Conservation (phyloP, 1,140 invertebrate genomes). For the Zaprionus davidi region DNA sequence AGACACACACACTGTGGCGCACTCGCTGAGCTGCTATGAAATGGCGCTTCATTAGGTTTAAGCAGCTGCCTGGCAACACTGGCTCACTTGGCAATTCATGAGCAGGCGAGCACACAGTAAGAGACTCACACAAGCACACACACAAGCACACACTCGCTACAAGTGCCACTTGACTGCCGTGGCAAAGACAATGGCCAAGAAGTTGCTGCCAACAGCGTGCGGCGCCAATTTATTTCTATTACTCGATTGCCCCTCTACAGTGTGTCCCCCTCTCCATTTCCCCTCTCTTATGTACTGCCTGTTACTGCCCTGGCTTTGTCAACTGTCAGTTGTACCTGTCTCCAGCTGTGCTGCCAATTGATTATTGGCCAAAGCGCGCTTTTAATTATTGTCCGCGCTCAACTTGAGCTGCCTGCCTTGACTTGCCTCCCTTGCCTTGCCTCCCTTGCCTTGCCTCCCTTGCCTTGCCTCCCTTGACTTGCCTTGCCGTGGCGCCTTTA, state of each 20-base stretch:
- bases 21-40: constrained; percentile 22
- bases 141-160: constrained; percentile 27
- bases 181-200: constrained; percentile 48
- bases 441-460: neutral
- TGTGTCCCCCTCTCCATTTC: no score
- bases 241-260: constrained; percentile 17
- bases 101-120: constrained; percentile 46
- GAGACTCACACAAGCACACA: neutral
- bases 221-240: constrained; percentile 77
- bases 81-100: constrained; percentile 76
- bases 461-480: neutral
- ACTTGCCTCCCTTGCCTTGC: neutral
- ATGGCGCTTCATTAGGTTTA: constrained; percentile 66
- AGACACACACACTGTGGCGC: constrained; percentile 14
- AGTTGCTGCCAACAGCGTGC: constrained; percentile 63
- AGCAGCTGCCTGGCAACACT: constrained; percentile 71
- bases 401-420: constrained; percentile 1
- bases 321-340: constrained; percentile 51
- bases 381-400: constrained; percentile 67
- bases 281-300: neutral
- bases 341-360: constrained; percentile 69
- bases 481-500: constrained; percentile 38
- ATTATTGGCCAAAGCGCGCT: constrained; percentile 68
- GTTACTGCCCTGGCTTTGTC: constrained; percentile 38
- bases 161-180: constrained; percentile 67